Evolutionary conservation across 2,888 invertebrate genomes (phyloP).

Genomic region (Himalopsyche kuldschensis): DNA sequence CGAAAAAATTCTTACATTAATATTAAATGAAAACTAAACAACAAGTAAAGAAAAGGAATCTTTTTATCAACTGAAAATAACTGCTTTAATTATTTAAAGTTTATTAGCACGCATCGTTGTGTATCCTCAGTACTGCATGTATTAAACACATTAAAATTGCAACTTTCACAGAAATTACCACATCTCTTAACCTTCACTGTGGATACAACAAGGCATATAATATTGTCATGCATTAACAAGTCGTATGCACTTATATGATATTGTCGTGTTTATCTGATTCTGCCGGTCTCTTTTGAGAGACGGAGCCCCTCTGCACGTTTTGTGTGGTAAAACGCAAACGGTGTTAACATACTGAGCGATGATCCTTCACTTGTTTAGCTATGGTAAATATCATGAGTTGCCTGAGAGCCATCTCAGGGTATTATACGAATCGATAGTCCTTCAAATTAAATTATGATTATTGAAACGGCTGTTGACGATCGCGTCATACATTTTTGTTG

Average conservation of each 20-base stretch:
- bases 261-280: constrained; percentile 11
- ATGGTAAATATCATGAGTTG: constrained; percentile 49
- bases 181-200: not conserved
- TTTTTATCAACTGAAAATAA: too few species aligned
- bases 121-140: not conserved
- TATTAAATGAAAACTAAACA: too few species aligned
- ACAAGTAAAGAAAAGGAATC: too few species aligned
- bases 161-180: not conserved
- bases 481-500: too few species aligned
- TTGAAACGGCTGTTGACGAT: too few species aligned
- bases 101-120: not conserved
- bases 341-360: constrained; percentile 57
- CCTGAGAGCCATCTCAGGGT: not conserved
- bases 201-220: not conserved
- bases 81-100: too few species aligned
- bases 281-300: constrained; percentile 22
- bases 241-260: not conserved
- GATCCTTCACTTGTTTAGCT: constrained; percentile 42
- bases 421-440: not conserved
- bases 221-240: not conserved
- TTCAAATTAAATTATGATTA: not conserved
- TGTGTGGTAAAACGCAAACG: constrained; percentile 61
- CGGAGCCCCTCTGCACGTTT: constrained; percentile 41
- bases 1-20: too few species aligned
- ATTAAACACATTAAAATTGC: not conserved